Conservation (phyloP, 2,797 vertebrate species). For the Nothura maculosa region DNA sequence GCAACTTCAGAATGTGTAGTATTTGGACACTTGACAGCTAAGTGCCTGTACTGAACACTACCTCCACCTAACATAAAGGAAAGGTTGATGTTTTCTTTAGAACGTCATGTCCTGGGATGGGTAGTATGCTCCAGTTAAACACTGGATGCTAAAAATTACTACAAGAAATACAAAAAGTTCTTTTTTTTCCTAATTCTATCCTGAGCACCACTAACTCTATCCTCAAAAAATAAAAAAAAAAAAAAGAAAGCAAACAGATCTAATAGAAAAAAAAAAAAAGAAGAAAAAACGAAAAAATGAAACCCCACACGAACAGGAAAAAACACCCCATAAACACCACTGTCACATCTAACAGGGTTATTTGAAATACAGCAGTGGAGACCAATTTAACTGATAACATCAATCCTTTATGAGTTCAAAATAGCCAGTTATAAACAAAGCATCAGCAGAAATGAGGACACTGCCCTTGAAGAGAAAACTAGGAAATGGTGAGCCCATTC, state of each 20-base stretch:
- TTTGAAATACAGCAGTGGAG: neutral
- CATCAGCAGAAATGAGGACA: neutral
- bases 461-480: neutral
- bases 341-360: neutral
- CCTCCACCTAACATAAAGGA: neutral
- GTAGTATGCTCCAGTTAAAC: neutral
- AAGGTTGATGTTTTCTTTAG: accelerated
- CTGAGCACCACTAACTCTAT: neutral
- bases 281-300: no score
- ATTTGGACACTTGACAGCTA: neutral
- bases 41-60: neutral
- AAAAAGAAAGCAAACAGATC: no score
- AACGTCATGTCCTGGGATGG: neutral
- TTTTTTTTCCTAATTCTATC: neutral
- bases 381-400: neutral
- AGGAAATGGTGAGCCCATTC: accelerated
- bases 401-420: neutral
- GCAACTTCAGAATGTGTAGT: neutral
- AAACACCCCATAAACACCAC: neutral
- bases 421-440: neutral
- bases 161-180: neutral
- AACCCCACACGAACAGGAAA: neutral
- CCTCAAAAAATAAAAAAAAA: neutral
- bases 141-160: neutral
- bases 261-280: no score